These are phyloP conservation scores for Cryptosula pallasiana DNA, from an alignment of 2,888 invertebrate species.

Conservation along the genomic window DNA sequence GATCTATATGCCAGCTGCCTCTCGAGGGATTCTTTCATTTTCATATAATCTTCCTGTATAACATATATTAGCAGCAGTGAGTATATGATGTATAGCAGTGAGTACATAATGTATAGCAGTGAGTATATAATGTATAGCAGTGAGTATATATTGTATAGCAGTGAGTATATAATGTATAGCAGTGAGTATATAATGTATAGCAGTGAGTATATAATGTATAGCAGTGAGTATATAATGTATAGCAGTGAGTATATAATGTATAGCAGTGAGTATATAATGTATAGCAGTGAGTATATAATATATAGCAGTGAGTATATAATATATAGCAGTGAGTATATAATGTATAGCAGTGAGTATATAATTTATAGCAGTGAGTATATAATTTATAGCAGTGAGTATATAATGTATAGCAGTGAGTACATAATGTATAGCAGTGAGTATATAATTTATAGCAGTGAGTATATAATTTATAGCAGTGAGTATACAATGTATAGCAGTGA, in stretches of 20 bases:
- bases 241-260: neutral
- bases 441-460: neutral
- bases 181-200: neutral
- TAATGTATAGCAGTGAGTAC: neutral
- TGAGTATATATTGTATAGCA: neutral
- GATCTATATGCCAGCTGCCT: neutral
- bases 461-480: no score
- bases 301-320: neutral
- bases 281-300: neutral
- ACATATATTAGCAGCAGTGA: neutral
- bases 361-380: neutral
- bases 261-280: neutral
- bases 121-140: neutral
- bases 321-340: neutral
- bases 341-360: neutral
- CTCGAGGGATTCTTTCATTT: neutral
- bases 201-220: neutral
- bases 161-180: neutral
- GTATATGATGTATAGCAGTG: neutral
- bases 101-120: neutral
- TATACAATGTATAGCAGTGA: no score
- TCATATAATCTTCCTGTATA: conserved; percentile 10
- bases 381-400: neutral
- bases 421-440: neutral
- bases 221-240: neutral